Evolutionary conservation across 2,113 vertebrate species (phyloP).

Genomic region (Pyrgilauda ruficollis): DNA sequence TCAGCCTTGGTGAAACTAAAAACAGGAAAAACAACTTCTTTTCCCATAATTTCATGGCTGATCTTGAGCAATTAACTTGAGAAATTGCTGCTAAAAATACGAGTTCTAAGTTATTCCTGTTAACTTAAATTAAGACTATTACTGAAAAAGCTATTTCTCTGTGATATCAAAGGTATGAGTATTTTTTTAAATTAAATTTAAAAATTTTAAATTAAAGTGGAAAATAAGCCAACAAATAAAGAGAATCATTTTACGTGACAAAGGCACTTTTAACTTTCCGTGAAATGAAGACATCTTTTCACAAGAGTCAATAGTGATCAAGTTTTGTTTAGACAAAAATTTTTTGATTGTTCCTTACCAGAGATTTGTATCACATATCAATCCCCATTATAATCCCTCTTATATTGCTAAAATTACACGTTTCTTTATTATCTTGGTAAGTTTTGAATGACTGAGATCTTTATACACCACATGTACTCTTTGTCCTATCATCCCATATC

Average conservation of each 20-base stretch:
- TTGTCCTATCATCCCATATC: not conserved
- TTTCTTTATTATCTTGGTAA: not conserved
- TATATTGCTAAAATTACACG: not conserved
- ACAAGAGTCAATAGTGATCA: not conserved
- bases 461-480: not conserved
- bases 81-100: not conserved
- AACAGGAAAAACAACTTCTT: not conserved
- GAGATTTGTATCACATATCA: not conserved
- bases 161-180: not conserved
- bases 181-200: accelerated
- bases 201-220: not conserved
- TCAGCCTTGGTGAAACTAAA: not conserved
- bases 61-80: not conserved
- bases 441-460: not conserved
- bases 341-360: accelerated
- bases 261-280: not conserved
- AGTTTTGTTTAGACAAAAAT: not conserved
- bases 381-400: not conserved
- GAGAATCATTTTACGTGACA: not conserved
- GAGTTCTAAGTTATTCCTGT: not conserved
- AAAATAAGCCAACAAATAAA: not conserved
- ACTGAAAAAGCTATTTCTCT: not conserved
- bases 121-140: not conserved
- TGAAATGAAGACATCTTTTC: not conserved
- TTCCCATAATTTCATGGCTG: not conserved